Evolutionary conservation across 1,140 invertebrate genomes (phyloP), one percentile per base, ranked within the genome.

Genomic region (Phortica variegata): DNA sequence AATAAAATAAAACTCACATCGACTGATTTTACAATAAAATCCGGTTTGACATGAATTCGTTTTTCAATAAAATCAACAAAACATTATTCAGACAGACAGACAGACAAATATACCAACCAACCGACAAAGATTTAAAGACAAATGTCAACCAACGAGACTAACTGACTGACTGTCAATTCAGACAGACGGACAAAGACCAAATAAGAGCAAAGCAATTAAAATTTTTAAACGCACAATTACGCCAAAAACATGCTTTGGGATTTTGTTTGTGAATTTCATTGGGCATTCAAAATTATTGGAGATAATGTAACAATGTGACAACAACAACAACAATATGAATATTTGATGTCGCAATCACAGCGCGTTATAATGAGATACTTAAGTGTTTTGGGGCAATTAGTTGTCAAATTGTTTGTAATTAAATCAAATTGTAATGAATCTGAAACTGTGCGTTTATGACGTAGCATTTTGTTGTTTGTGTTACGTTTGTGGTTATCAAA

Each of bases 401-500:
- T 68, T 68, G 63, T 68, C 63, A 69, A 68, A 68, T 68, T 68
- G 63, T 68, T 68, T 58, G 63, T 68, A 68, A 68, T 68, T 68
- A 68, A 68, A 68, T 68, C 63, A 68, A 69, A 68, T 60, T 60
- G 65, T 6, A 26, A 26, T 26, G 23, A 10, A 26, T n/a, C n/a
- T n/a, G n/a, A n/a, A n/a, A n/a, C n/a, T n/a, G n/a, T n/a, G n/a
- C n/a, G n/a, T n/a, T n/a, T n/a, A n/a, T n/a, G n/a, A n/a, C n/a
- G n/a, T n/a, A n/a, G n/a, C n/a, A n/a, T 43, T 23, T 44, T 29
- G 18, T 18, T 34, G 21, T 32, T 12, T 26, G 21, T 41, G 18
- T 34, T 8, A 34, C 43, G 43, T 47, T 47, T 57, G 47, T n/a
- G 51, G 60, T 57, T 69, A 51, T 54, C 43, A 66, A 68, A 68